These are phyloP conservation scores for Periplaneta americana DNA, from an alignment of 1,140 invertebrate genomes.

Conservation along the genomic window DNA sequence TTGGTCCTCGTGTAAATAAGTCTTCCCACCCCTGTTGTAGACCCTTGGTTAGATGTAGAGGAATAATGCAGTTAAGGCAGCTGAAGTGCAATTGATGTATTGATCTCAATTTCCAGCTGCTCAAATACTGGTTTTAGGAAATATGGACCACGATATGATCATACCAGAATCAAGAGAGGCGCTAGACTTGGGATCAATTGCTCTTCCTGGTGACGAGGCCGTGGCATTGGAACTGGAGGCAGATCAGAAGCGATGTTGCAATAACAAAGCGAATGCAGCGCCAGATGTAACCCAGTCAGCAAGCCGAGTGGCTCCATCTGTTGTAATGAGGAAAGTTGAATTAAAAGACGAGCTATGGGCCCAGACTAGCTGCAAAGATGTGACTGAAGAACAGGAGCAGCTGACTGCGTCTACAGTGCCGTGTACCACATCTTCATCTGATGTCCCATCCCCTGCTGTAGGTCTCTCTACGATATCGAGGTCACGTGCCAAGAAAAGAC, in stretches of 20 bases:
- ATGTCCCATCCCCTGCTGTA: neutral
- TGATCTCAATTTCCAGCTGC: too few species aligned
- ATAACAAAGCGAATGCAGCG: neutral
- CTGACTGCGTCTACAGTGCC: neutral
- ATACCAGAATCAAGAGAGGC: neutral
- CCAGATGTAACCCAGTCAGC: neutral
- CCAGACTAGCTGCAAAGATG: neutral
- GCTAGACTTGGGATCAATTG: neutral
- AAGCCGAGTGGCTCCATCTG: too few species aligned
- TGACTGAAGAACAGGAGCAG: neutral
- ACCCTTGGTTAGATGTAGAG: too few species aligned
- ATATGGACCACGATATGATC: neutral
- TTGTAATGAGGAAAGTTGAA: neutral
- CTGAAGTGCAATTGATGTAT: too few species aligned
- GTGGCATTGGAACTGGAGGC: neutral
- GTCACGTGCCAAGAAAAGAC: constrained; percentile 15
- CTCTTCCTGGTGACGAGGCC: neutral
- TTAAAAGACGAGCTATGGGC: neutral
- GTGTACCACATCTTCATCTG: neutral
- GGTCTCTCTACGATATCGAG: neutral
- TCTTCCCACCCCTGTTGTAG: too few species aligned
- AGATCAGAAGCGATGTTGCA: neutral
- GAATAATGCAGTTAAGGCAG: too few species aligned
- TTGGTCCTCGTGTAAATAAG: too few species aligned
- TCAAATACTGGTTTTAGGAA: neutral